Conservation (phyloP, 1,140 invertebrate genomes). For the Dryas iulia region DNA sequence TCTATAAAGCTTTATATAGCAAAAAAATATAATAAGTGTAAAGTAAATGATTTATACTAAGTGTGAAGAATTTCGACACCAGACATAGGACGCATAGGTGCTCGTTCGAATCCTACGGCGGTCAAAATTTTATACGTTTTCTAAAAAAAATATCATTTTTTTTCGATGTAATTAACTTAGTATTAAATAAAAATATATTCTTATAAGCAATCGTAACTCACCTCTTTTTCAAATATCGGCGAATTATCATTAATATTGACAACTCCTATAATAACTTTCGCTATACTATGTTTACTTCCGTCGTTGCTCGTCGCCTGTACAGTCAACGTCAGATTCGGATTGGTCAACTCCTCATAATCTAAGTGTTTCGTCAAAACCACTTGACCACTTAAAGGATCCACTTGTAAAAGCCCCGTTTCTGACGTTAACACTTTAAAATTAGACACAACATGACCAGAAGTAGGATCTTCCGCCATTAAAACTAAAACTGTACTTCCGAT, state of each 20-base stretch:
- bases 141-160: no score
- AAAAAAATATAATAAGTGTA: no score
- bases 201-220: conserved; percentile 41
- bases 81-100: no score
- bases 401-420: conserved; percentile 79
- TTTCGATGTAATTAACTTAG: no score
- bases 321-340: conserved; percentile 86
- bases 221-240: conserved; percentile 86
- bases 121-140: no score
- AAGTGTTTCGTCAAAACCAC: conserved; percentile 86
- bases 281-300: conserved; percentile 84
- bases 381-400: conserved; percentile 85
- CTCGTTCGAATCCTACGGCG: no score
- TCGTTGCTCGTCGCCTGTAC: conserved; percentile 87
- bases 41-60: no score
- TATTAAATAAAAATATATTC: no score
- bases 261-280: conserved; percentile 86
- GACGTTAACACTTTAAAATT: conserved; percentile 82
- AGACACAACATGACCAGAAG: conserved; percentile 83
- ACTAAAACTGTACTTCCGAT: conserved; percentile 89
- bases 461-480: conserved; percentile 87
- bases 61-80: no score
- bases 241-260: conserved; percentile 90
- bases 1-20: no score
- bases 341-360: conserved; percentile 86